Percentiles rank a stretch among this genome's conserved stretches.
These are phyloP conservation scores for Copsychus sechellarum DNA, from an alignment of 2,113 vertebrate species.

Conservation along the genomic window DNA sequence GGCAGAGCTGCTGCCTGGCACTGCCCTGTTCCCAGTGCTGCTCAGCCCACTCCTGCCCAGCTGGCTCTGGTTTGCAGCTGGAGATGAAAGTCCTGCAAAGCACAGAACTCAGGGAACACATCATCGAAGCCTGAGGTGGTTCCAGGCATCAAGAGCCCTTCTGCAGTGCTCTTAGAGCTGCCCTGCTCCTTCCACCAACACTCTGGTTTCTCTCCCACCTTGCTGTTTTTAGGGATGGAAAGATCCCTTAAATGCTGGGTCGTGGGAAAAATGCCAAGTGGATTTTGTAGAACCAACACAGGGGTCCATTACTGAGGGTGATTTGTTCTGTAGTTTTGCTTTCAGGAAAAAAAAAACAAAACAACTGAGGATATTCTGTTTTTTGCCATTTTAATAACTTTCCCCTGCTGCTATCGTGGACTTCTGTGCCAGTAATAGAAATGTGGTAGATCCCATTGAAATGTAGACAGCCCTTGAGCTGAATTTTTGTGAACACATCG, in stretches of 20 bases:
- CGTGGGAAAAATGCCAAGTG: background rate
- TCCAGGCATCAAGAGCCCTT: fast-evolving
- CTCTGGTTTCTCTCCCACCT: background rate
- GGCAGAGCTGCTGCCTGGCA: background rate
- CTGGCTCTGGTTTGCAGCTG: background rate
- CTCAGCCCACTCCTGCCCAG: background rate
- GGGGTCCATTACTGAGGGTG: background rate
- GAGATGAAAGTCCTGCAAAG: background rate
- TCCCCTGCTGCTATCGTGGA: background rate
- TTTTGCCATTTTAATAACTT: background rate
- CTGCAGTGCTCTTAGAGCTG: background rate
- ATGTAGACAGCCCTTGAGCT: background rate
- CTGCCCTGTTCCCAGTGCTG: background rate
- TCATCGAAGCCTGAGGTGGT: background rate
- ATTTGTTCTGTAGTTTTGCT: background rate
- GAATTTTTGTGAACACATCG: background rate
- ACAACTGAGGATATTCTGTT: background rate
- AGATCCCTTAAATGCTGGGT: background rate
- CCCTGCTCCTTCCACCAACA: background rate
- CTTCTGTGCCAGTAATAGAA: background rate
- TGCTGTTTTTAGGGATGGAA: background rate
- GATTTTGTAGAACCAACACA: fast-evolving
- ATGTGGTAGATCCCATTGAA: background rate
- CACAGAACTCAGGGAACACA: fast-evolving
- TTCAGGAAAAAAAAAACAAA: background rate